Base-by-base conservation (phyloP, 2,888 invertebrate species). In the Drosophila nigritarsus region DNA sequence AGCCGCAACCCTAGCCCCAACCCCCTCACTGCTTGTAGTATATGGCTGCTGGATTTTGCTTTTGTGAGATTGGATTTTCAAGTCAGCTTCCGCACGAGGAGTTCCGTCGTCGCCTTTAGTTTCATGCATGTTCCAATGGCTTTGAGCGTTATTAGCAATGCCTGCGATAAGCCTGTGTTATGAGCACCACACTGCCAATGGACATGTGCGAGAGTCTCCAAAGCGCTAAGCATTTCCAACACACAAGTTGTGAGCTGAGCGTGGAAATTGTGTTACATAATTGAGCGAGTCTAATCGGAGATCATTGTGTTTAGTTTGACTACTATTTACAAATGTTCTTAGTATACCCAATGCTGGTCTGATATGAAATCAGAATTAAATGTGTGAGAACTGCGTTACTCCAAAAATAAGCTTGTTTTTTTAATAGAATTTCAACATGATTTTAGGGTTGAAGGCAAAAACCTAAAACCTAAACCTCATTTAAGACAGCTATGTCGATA, bases 121-220 rank as follows among this genome's bases (percentile, higher is more conserved):
- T 87, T 77, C 69, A 76, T 76, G 82, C 68, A 56, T 80, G 88
- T 75, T 69, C 59, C 65, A 51, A 60, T 50, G 77, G 74, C 74
- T 73, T 75, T 73, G 65, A 72, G 82, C 80, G 70, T 71, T 75
- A 70, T 74, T 74, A 45, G 59, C 51, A 88, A 88, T 82, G 51
- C 55, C 40, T 65, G 83, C 80, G 87, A 80, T 89, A 85, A 85
- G 80, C 78, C 51, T 60, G 60, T 61, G 73, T 78, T 87, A 87
- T 77, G 87, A 55, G 63, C 29, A 45, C 30, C 20, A 24, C n/a
- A 2, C n/a, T 32, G 24, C 24, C 4, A 45, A 24, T 48, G 61
- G 32, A n/a, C 61, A 61, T 56, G 38, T 45, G 49, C 42, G 24
- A 9, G 13, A 13, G 24, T 29, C 54, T 55, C 24, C 42, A 1